Evolutionary conservation across 2,113 vertebrate species (phyloP).

Genomic region (Cryptomyrus ogoouensis): DNA sequence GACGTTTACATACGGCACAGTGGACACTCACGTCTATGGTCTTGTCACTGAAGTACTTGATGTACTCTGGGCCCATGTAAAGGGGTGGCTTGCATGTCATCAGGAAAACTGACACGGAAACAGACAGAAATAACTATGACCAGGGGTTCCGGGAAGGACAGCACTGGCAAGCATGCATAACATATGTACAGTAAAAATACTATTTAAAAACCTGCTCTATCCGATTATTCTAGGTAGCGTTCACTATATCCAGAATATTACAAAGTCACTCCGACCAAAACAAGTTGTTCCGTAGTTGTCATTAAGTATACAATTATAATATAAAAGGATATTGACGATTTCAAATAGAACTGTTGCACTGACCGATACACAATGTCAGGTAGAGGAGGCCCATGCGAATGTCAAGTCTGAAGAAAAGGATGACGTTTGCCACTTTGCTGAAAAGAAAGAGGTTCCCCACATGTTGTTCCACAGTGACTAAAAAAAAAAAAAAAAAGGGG

Average conservation of each 20-base stretch:
- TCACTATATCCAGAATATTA: neutral
- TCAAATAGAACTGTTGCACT: slow-evolving; percentile 59
- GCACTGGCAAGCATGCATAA: neutral
- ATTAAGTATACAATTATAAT: neutral
- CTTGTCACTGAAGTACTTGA: slow-evolving; percentile 91
- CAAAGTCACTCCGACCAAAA: neutral
- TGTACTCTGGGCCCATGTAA: slow-evolving; percentile 92
- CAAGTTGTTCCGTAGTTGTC: neutral
- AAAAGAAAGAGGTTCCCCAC: slow-evolving; percentile 92
- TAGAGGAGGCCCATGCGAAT: slow-evolving; percentile 87
- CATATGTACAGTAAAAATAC: neutral
- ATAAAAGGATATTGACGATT: neutral
- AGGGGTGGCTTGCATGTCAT: slow-evolving; percentile 91
- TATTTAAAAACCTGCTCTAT: neutral
- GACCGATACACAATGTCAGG: slow-evolving; percentile 80
- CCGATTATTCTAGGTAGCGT: neutral
- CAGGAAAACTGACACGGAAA: slow-evolving; percentile 70
- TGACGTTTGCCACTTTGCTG: slow-evolving; percentile 88
- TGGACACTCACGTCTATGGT: slow-evolving; percentile 83
- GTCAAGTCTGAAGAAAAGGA: slow-evolving; percentile 93
- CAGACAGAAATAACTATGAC: neutral
- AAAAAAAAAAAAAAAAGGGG: neutral
- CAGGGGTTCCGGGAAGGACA: neutral
- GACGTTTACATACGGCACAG: neutral
- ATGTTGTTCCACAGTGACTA: slow-evolving; percentile 87